Percentiles rank a stretch among this genome's conserved stretches.
These are phyloP conservation scores for Notoglanidium macrostoma DNA, from an alignment of 2,797 vertebrate genomes.

Conservation along the genomic window DNA sequence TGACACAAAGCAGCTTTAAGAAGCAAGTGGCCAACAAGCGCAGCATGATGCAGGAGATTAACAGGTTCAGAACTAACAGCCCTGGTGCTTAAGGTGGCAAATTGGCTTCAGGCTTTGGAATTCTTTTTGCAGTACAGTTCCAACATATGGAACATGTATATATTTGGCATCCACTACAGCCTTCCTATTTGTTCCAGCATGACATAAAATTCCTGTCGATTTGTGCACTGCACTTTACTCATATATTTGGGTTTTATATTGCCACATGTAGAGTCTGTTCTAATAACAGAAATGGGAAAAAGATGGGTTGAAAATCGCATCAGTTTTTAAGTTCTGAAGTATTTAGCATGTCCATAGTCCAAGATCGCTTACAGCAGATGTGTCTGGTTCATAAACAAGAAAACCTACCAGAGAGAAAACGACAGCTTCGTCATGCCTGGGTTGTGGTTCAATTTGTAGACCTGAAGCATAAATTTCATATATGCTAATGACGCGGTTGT, in stretches of 20 bases:
- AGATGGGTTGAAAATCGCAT: background rate
- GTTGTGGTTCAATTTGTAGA: background rate
- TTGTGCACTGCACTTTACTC: constrained; percentile 19
- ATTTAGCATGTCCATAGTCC: background rate
- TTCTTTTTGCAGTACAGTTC: background rate
- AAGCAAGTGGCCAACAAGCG: background rate
- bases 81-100: constrained; percentile 16
- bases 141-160: constrained; percentile 31
- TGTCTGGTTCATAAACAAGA: background rate
- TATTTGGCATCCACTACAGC: constrained; percentile 31
- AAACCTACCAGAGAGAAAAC: background rate
- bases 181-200: constrained; percentile 32
- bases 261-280: constrained; percentile 40
- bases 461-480: background rate
- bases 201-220: constrained; percentile 37
- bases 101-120: constrained; percentile 40
- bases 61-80: constrained; percentile 9
- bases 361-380: background rate
- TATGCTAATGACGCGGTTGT: background rate
- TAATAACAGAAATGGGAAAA: constrained; percentile 27
- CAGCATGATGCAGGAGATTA: constrained; percentile 10
- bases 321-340: background rate
- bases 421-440: background rate
- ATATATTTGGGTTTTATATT: constrained; percentile 23
- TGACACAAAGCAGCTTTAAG: constrained; percentile 8